Evolutionary conservation across 1,140 invertebrate species (phyloP), one percentile per base, ranked within the genome.

Genomic region (Zaprionus ghesquierei): DNA sequence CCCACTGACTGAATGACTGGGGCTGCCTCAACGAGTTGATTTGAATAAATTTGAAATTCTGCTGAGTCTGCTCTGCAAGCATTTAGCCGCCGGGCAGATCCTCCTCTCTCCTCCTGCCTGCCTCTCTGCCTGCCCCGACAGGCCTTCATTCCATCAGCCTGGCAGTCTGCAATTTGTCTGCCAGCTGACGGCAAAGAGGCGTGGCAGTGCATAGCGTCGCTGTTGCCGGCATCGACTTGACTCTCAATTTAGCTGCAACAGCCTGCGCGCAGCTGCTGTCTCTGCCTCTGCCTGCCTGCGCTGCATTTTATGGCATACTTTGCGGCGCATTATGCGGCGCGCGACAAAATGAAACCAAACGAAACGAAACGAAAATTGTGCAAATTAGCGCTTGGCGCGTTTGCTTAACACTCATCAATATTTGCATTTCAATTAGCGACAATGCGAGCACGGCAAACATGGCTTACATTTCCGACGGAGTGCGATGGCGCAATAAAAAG

Each of bases 41-140:
- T 87, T 87, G 82, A 87, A 87, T 87, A 87, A 87, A 87, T 87
- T 87, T 87, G 82, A 79, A 85, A 87, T 87, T 87, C 82, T 77
- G 82, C 79, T 87, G 82, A 87, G 79, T 87, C 81, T 64, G 80
- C 72, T 73, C 53, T 69, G 55, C 59, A 78, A 74, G 81, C 80
- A 76, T 84, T 84, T 76, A 76, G 72, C 54, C 68, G 62, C 56
- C 60, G 35, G 33, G 20, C 63, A 41, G 65, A 59, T 46, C 27
- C 49, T 60, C 38, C 20, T 5, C 31, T 46, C 15, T 23, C 12
- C 13, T 10, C 33, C 27, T 27, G 44, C 27, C 27, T 51, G 13
- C 22, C 63, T 56, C 38, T 15, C 13, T 41, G 44, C 29, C 61
- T 27, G 9, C n/a, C n/a, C 27, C 55, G 63, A 38, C 38, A 77